phyloP scores from a whole-genome alignment of 2,888 invertebrate genomes.

The Clivina fossor region DNA sequence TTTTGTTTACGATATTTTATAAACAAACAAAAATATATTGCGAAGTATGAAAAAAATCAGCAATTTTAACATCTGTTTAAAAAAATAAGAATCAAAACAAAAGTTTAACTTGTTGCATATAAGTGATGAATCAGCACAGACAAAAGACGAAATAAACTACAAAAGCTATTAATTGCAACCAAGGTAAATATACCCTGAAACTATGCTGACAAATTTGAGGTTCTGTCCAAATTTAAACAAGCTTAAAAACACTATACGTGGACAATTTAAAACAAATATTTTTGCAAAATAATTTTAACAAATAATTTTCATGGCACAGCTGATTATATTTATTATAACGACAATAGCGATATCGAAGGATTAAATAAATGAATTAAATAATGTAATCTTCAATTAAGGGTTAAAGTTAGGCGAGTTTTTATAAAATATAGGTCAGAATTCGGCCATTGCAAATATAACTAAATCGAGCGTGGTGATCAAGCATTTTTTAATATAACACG shows the following conservation, averaged over 20 bases:
- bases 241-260: conserved; percentile 42
- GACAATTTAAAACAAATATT: conserved; percentile 30
- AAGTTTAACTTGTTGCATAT: conserved; percentile 29
- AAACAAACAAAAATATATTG: too few species aligned
- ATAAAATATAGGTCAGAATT: conserved; percentile 56
- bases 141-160: conserved; percentile 15
- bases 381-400: conserved; percentile 21
- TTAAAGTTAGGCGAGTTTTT: conserved; percentile 41
- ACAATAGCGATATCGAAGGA: too few species aligned
- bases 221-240: conserved; percentile 40
- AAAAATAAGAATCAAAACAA: too few species aligned
- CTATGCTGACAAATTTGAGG: too few species aligned
- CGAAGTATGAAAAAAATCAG: too few species aligned
- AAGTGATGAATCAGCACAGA: conserved; percentile 25
- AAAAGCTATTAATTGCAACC: too few species aligned
- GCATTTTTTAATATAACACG: conserved; percentile 45
- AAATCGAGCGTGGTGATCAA: conserved; percentile 50
- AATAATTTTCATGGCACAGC: background rate
- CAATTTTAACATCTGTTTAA: too few species aligned
- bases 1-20: too few species aligned
- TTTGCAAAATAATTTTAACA: conserved; percentile 1
- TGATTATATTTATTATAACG: background rate
- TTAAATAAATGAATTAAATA: background rate
- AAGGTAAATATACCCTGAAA: too few species aligned
- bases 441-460: conserved; percentile 53